Base-by-base conservation (phyloP, 2,888 invertebrate genomes). In the Biston betularia region DNA sequence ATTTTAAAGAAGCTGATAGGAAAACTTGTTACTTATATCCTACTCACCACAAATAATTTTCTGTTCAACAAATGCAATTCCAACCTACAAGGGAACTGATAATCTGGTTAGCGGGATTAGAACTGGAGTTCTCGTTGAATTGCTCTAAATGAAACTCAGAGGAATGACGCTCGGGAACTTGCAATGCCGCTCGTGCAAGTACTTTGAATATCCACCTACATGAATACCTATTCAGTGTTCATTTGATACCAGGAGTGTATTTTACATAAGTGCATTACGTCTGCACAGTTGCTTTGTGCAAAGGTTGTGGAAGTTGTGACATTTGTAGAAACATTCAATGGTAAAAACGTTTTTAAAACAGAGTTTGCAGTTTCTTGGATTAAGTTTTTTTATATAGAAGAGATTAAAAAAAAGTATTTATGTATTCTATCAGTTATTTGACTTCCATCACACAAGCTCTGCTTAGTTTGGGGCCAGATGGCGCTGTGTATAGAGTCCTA, bases 91-190 rank as follows among this genome's bases (percentile, higher is more conserved):
- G 42, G 34, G 40, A 60, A 24, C 24, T 53, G 50, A 57, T 59
- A 63, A 67, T 59, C 58, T 59, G 45, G 54, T 58, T 67, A 63
- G 24, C 42, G 1, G 35, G 66, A 62, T 67, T 58, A 67, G 58
- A 63, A 48, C 6, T 64, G 53, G 52, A 57, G 62, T 49, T 56
- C 14, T 42, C 55, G 57, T 62, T 54, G 66, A 62, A 65, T 64
- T 10, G 42, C 35, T 54, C 57, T 54, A 57, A 62, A 66, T 66
- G 66, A 58, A 66, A 58, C 54, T 58, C 62, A 40, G 24, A 45
- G 53, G 46, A 66, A 53, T 46, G 48, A 44, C 54, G 53, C 48
- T 54, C 58, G 42, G 54, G 14, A 46, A 56, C 44, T 45, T 58
- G 48, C 34, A 34, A 46, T 64, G 15, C 54, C 49, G 55, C 54